Evolutionary conservation across 2,113 vertebrate species (phyloP).

Genomic region (Zonotrichia leucophrys): DNA sequence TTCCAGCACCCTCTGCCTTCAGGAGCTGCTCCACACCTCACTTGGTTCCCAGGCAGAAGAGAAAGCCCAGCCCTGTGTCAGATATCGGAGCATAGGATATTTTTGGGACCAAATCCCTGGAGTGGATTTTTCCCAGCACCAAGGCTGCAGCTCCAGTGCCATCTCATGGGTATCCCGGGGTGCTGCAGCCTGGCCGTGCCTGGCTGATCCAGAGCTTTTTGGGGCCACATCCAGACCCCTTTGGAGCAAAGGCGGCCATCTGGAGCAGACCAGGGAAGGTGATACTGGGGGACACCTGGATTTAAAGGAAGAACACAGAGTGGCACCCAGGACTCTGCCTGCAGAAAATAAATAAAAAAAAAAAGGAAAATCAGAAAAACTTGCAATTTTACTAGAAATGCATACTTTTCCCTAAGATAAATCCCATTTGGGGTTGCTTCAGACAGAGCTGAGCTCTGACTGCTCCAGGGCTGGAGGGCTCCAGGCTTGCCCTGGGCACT

Average conservation of each 20-base stretch:
- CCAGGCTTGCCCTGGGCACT: not conserved
- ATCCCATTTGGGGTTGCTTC: not conserved
- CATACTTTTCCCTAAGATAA: accelerated
- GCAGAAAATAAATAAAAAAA: not conserved
- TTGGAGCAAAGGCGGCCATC: too few species aligned
- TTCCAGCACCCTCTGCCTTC: not conserved
- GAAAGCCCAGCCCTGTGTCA: not conserved
- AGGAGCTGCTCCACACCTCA: not conserved
- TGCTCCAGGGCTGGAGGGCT: not conserved
- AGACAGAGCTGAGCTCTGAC: not conserved
- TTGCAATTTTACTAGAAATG: accelerated
- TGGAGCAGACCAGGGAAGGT: not conserved
- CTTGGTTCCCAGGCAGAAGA: too few species aligned
- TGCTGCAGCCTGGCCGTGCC: not conserved
- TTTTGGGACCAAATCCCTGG: accelerated
- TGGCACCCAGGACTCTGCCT: accelerated
- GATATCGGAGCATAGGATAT: accelerated
- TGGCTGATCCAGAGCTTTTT: not conserved
- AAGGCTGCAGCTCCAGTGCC: constrained; percentile 26
- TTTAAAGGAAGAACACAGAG: not conserved
- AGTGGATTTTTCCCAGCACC: not conserved
- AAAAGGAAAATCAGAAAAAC: accelerated
- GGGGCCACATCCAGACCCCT: not conserved
- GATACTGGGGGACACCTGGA: accelerated
- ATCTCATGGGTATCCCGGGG: not conserved